phyloP scores from a whole-genome alignment of 1,140 invertebrate genomes.

The Drosophila guanche region DNA sequence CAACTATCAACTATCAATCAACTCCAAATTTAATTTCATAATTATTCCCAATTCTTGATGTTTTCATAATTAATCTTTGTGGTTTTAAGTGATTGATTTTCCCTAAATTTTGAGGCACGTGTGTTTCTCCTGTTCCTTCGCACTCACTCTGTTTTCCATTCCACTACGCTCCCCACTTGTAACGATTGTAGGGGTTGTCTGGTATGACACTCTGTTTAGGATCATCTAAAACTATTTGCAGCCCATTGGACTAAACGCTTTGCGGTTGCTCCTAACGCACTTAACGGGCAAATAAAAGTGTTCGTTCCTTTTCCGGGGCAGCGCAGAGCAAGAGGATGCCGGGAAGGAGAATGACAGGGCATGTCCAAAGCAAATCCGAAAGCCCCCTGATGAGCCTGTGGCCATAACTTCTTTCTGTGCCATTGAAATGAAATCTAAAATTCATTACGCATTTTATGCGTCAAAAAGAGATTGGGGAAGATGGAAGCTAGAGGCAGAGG shows the following conservation, averaged over 20 bases:
- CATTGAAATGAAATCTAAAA: constrained; percentile 75
- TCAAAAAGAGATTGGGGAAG: constrained; percentile 27
- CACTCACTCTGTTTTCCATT: no score
- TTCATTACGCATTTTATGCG: constrained; percentile 76
- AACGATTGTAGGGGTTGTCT: no score
- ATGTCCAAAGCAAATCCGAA: constrained; percentile 31
- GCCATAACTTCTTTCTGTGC: constrained; percentile 56
- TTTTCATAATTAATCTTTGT: no score
- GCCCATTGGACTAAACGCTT: constrained; percentile 54
- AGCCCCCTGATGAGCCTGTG: constrained; percentile 32
- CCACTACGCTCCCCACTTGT: no score
- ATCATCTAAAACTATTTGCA: constrained; percentile 63
- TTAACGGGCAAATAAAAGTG: constrained; percentile 48
- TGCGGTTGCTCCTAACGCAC: constrained; percentile 48
- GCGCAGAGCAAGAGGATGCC: background rate
- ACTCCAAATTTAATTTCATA: no score
- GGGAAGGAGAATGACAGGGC: background rate
- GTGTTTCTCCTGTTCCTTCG: no score
- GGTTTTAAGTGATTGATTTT: no score
- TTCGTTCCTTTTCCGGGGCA: background rate
- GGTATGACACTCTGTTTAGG: constrained; percentile 29
- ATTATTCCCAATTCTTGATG: no score
- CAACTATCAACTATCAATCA: no score
- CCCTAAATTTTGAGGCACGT: no score
- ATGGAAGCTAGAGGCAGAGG: no score